These are phyloP conservation scores for Heliconius eleuchia DNA, from an alignment of 1,140 invertebrate genomes.

Conservation along the genomic window DNA sequence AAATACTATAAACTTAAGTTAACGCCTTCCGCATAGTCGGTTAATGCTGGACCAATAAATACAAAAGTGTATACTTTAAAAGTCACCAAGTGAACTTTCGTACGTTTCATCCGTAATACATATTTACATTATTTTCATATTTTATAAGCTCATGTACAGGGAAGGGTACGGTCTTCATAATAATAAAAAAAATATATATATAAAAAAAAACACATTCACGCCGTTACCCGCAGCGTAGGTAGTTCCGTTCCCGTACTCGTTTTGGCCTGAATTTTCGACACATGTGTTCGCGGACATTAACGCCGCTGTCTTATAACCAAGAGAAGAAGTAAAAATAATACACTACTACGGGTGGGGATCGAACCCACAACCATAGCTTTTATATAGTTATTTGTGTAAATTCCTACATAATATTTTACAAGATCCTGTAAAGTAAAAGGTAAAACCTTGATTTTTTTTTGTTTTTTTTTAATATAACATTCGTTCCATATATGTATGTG, in stretches of 20 bases:
- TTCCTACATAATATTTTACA: slow-evolving; percentile 27
- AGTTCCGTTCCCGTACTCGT: too few relatives aligned
- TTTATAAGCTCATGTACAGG: slow-evolving; percentile 21
- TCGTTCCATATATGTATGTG: not conserved
- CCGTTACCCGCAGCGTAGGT: too few relatives aligned
- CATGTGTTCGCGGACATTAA: too few relatives aligned
- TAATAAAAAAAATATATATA: too few relatives aligned
- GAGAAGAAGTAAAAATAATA: too few relatives aligned
- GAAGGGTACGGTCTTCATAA: not conserved
- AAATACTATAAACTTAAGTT: not conserved
- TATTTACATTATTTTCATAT: slow-evolving; percentile 26
- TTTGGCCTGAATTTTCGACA: too few relatives aligned
- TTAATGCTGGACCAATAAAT: slow-evolving; percentile 11
- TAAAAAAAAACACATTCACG: not conserved
- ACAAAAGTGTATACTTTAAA: slow-evolving; percentile 14
- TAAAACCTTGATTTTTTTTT: slow-evolving; percentile 15
- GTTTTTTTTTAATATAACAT: not conserved
- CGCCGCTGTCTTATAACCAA: too few relatives aligned
- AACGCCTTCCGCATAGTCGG: slow-evolving; percentile 20
- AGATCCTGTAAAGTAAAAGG: slow-evolving; percentile 26
- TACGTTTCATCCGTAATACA: slow-evolving; percentile 6
- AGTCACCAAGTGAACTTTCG: slow-evolving; percentile 9
- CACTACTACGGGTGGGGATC: too few relatives aligned
- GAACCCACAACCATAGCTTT: too few relatives aligned
- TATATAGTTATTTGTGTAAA: too few relatives aligned